phyloP scores from a whole-genome alignment of 2,888 invertebrate species.

The Microctonus aethiopoides region DNA sequence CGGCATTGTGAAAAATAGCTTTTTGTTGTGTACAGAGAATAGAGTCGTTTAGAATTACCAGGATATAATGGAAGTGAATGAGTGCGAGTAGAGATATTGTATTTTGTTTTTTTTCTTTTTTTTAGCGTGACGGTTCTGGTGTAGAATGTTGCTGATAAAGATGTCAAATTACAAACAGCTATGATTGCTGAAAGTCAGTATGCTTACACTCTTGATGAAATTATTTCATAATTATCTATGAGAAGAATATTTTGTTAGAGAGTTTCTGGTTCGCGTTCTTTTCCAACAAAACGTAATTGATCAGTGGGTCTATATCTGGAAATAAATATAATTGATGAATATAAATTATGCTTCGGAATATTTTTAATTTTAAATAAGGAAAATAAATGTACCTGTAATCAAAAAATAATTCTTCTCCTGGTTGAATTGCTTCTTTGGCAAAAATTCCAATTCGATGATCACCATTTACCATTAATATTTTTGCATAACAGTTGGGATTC shows the following conservation, averaged over 20 bases:
- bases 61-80: not conserved
- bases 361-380: not conserved
- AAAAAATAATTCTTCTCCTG: constrained; percentile 98
- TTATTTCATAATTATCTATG: not conserved
- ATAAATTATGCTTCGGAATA: not conserved
- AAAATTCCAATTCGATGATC: constrained; percentile 96
- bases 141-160: not conserved
- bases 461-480: constrained; percentile 96
- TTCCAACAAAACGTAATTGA: constrained; percentile 97
- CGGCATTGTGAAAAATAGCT: not conserved
- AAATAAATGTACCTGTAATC: constrained; percentile 85
- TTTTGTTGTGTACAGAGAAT: not conserved
- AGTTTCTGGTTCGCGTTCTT: constrained; percentile 96
- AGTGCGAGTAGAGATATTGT: not conserved
- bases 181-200: too few species aligned
- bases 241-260: constrained; percentile 69
- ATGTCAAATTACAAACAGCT: not conserved
- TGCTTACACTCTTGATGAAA: not conserved
- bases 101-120: not conserved
- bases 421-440: constrained; percentile 94
- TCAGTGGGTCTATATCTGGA: constrained; percentile 97
- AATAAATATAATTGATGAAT: not conserved
- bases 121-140: not conserved
- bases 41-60: not conserved
- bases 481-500: constrained; percentile 99